Evolutionary conservation across 1,140 invertebrate species (phyloP), one percentile per base, ranked within the genome.

Genomic region (Stratiolaelaps scimitus): DNA sequence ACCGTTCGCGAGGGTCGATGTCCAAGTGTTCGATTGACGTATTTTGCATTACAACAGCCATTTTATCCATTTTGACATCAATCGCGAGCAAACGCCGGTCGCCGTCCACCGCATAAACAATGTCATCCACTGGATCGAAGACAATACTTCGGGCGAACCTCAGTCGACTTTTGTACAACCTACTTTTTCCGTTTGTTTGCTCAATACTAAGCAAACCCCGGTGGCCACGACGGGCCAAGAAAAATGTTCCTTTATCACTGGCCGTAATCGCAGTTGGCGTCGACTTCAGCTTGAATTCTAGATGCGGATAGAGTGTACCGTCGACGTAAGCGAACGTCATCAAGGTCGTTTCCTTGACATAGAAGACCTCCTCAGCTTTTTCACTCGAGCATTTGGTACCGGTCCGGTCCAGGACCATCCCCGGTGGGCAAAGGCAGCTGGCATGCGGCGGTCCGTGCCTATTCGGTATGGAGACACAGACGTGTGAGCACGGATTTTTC

Each of bases 391-490:
- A 48, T 6, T 7, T 4, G 4, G 5, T 4, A 48, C 28, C 47
- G 15, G 7, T 48, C 15, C 47, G 19, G 15, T 48, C 47, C 19
- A 48, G 47, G 28, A 23, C 19, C 47, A 48, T 48, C 15, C 47
- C 47, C 4, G 47, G 47, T 5, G 47, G 47, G 15, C 47, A 48
- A 15, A 48, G 47, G 15, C 47, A 48, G 20, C 28, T 48, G 47
- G 5, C 20, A 7, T n/a, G n/a, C n/a, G n/a, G n/a, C n/a, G n/a
- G n/a, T n/a, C n/a, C n/a, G n/a, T n/a, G n/a, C n/a, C n/a, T n/a
- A n/a, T n/a, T n/a, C n/a, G n/a, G n/a, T n/a, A n/a, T n/a, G 4
- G 5, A 4, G 28, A 48, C 47, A 28, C 47, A 48, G 15, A 48
- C 28, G 47, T 48, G 47, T 7, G 19, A 23, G 28, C 47, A 48